A percentile compares a stretch with the other conserved stretches of the same genome.
Evolutionary conservation across 2,797 vertebrate species (phyloP).

Genomic region (Sternarchorhynchus goeldii): DNA sequence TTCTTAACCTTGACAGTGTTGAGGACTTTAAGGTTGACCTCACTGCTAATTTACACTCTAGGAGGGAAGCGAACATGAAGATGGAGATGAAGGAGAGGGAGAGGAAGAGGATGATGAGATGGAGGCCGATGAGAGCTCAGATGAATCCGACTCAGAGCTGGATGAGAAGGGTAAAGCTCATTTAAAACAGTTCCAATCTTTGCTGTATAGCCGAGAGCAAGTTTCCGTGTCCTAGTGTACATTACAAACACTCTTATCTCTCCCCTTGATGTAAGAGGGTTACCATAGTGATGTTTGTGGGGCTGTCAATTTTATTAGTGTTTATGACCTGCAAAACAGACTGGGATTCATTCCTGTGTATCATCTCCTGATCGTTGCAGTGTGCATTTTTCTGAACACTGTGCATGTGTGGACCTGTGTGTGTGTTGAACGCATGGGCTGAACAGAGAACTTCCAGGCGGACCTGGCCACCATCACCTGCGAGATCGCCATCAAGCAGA

Average conservation of each 20-base stretch:
- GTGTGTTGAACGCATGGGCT: constrained; percentile 12
- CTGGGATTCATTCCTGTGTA: too few relatives aligned
- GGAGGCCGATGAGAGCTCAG: constrained; percentile 89
- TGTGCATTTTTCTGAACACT: too few relatives aligned
- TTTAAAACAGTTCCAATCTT: too few relatives aligned
- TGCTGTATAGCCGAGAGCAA: too few relatives aligned
- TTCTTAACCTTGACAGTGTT: neutral
- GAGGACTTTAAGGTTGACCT: neutral
- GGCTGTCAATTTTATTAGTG: too few relatives aligned
- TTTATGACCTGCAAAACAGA: too few relatives aligned
- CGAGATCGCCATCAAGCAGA: constrained; percentile 98
- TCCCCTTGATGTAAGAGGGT: too few relatives aligned
- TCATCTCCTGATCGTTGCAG: too few relatives aligned
- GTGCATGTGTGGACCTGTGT: neutral
- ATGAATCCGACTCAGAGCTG: constrained; percentile 90
- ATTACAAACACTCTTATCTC: too few relatives aligned
- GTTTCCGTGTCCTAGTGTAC: too few relatives aligned
- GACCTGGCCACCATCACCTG: constrained; percentile 97
- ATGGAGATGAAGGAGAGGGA: constrained; percentile 86
- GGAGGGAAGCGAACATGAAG: constrained; percentile 89
- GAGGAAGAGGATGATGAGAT: constrained; percentile 91
- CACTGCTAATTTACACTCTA: constrained; percentile 57
- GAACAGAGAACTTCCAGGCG: constrained; percentile 87
- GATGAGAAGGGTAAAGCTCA: constrained; percentile 89
- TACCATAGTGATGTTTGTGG: too few relatives aligned